These are phyloP conservation scores for Thamnophis elegans DNA, from an alignment of 2,797 vertebrate species.

Conservation along the genomic window DNA sequence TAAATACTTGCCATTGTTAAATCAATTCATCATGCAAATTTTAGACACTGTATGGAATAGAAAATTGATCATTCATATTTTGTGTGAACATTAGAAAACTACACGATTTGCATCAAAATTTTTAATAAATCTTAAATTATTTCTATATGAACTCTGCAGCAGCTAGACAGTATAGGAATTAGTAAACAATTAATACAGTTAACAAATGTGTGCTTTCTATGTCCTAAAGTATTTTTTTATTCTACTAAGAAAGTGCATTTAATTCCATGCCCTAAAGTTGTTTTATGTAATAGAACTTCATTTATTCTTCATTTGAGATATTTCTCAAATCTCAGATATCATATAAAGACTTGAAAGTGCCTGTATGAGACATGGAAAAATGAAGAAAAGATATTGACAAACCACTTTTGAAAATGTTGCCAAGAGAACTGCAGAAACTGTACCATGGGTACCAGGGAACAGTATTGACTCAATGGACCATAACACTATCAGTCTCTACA, in stretches of 20 bases:
- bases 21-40: background rate
- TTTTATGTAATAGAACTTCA: no score
- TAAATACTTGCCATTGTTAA: background rate
- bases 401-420: background rate
- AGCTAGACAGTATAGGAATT: no score
- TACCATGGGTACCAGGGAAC: no score
- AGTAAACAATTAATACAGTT: no score
- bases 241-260: no score
- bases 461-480: background rate
- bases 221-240: no score
- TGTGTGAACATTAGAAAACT: background rate
- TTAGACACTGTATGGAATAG: background rate
- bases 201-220: no score
- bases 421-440: background rate
- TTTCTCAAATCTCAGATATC: no score
- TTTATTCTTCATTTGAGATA: no score
- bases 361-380: background rate
- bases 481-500: background rate
- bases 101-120: background rate
- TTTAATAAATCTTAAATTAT: background rate
- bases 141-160: background rate
- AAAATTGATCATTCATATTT: background rate
- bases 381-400: background rate
- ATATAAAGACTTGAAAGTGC: no score
- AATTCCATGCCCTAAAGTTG: no score